Evolutionary conservation across 2,113 vertebrate species (phyloP).

Genomic region (Odocoileus hemionus): DNA sequence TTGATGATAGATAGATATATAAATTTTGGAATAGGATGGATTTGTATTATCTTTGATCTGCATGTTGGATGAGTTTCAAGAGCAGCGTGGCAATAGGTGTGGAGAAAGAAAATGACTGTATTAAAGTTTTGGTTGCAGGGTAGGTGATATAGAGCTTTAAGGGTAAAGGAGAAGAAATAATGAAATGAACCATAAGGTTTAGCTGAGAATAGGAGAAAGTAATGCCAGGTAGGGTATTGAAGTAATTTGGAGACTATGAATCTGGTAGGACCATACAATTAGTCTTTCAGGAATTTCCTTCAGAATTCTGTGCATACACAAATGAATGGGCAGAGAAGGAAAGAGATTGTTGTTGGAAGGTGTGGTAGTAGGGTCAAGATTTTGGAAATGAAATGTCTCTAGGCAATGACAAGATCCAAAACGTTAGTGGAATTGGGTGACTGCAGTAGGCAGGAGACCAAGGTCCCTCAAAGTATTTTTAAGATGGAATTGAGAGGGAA

Average conservation of each 20-base stretch:
- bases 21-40: neutral
- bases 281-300: neutral
- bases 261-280: neutral
- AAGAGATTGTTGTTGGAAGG: neutral
- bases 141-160: neutral
- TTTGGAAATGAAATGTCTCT: neutral
- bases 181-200: neutral
- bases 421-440: accelerated
- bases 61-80: neutral
- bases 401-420: neutral
- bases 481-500: neutral
- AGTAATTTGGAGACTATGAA: neutral
- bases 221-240: neutral
- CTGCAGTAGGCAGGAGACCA: neutral
- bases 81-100: neutral
- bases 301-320: neutral
- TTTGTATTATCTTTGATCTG: neutral
- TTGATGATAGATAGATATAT: neutral
- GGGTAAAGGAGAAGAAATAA: neutral
- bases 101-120: neutral
- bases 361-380: neutral
- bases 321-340: neutral
- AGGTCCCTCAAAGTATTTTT: neutral
- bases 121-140: neutral
- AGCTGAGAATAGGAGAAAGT: neutral